A percentile compares a stretch with the other conserved stretches of the same genome.
phyloP scores from a whole-genome alignment of 23 tunicate species.

The Halocynthia roretzi region DNA sequence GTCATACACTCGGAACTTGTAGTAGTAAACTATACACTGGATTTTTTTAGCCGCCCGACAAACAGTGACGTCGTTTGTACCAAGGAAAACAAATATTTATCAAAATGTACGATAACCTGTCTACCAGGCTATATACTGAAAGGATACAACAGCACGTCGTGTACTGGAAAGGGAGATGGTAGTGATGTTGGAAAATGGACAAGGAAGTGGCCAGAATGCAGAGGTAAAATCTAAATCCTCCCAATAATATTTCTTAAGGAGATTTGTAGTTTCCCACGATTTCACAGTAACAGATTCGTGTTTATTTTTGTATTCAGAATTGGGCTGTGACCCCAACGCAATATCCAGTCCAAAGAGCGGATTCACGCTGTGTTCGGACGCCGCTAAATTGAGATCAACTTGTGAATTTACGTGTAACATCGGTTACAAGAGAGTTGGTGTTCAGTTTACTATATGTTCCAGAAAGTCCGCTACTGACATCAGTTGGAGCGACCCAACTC shows the following conservation, averaged over 20 bases:
- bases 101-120: background rate
- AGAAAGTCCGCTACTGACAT: background rate
- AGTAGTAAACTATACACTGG: background rate
- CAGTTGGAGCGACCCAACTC: background rate
- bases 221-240: background rate
- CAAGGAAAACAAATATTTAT: background rate
- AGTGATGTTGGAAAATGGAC: slow-evolving; percentile 4
- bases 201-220: background rate
- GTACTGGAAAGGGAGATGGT: background rate
- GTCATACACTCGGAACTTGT: too few relatives aligned
- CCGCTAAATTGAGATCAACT: background rate
- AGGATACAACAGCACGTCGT: background rate
- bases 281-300: background rate
- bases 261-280: background rate
- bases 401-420: slow-evolving; percentile 6
- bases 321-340: background rate
- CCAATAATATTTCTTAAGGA: background rate
- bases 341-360: background rate
- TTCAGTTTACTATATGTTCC: background rate
- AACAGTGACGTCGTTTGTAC: slow-evolving; percentile 3
- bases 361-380: slow-evolving; percentile 4
- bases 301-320: background rate
- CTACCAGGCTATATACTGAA: background rate
- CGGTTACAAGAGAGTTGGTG: background rate
- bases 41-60: background rate